Evolutionary conservation across 35 echinoderm and acorn worm species (phyloP), one percentile per base, ranked within the genome.

Genomic region (Lytechinus pictus): DNA sequence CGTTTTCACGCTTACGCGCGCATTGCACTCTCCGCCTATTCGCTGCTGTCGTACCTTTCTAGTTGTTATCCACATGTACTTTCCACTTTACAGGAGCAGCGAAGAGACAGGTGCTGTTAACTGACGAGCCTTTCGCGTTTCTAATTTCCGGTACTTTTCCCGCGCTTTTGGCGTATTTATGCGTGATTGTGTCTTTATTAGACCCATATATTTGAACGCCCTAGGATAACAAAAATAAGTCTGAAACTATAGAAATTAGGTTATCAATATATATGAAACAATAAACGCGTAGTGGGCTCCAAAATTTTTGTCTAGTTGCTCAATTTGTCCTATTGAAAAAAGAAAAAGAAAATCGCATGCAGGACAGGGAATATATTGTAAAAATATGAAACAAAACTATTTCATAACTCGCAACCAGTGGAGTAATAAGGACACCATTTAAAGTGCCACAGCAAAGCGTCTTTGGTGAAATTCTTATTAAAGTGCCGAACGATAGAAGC

Each of bases 1-100:
- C 66, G 66, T n/a, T 79, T 79, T 79, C 66, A 79, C 66, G 66
- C 66, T 79, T 79, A 79, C 66, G 66, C 66, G 66, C 66, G 66
- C 66, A 79, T n/a, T 8, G 66, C 21, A 24, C 14, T 79, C 16
- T 14, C 66, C 14, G 66, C 66, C 7, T 79, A 14, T n/a, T 14
- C 19, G 66, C 66, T 79, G 66, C 12, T 16, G 21, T 79, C 3
- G 19, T 5, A 79, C 19, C n/a, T 6, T 24, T 79, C 12, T 24
- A 79, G 66, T 16, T 16, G 4, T 16, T 79, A 24, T 4, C 4
- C 16, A 7, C 6, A 5, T 79, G 66, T 24, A 79, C 66, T 79
- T 19, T 8, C 66, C 66, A 79, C 19, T 79, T 79, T 14, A 1
- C n/a, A n/a, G 66, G 66, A 79, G 19, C 66, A 79, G 66, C 66